These are phyloP conservation scores for Hippasteria phrygiana DNA, from an alignment of 53 echinoderm and acorn worm genomes.

Conservation along the genomic window DNA sequence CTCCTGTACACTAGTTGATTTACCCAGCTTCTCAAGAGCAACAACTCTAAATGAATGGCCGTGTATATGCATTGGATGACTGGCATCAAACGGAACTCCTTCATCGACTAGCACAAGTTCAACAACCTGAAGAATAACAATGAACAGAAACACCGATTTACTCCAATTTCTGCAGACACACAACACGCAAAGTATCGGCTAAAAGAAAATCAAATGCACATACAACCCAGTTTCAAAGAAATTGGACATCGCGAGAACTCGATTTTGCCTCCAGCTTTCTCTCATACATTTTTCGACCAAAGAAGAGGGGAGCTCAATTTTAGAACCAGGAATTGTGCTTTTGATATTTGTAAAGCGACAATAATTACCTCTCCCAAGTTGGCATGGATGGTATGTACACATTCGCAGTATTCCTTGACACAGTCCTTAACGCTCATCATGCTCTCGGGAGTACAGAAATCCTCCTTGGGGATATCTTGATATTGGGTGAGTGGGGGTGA, in stretches of 20 bases:
- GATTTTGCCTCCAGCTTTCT: too few relatives aligned
- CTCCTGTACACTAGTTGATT: slow-evolving; percentile 63
- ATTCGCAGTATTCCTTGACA: slow-evolving; percentile 78
- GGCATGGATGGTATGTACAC: slow-evolving; percentile 73
- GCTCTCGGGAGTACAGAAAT: slow-evolving; percentile 71
- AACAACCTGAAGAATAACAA: slow-evolving; percentile 73
- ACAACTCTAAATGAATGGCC: slow-evolving; percentile 71
- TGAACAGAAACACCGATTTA: too few relatives aligned
- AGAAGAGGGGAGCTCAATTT: neutral
- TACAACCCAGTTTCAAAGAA: too few relatives aligned
- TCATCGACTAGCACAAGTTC: slow-evolving; percentile 73
- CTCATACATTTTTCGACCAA: neutral
- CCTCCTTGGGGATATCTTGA: slow-evolving; percentile 53
- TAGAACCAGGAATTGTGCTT: too few relatives aligned
- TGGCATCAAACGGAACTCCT: slow-evolving; percentile 70
- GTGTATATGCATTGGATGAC: slow-evolving; percentile 77
- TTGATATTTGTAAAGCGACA: too few relatives aligned
- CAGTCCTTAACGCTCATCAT: slow-evolving; percentile 56
- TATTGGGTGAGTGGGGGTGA: slow-evolving; percentile 78
- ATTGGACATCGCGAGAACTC: too few relatives aligned
- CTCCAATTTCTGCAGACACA: too few relatives aligned
- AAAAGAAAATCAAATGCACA: too few relatives aligned
- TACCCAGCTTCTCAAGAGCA: slow-evolving; percentile 59
- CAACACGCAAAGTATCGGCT: too few relatives aligned
- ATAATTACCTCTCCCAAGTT: slow-evolving; percentile 79